A percentile compares a stretch with the other conserved stretches of the same genome.
These are phyloP conservation scores for Romanogobio albipinnatus DNA, from an alignment of 2,113 vertebrate genomes.

Conservation along the genomic window DNA sequence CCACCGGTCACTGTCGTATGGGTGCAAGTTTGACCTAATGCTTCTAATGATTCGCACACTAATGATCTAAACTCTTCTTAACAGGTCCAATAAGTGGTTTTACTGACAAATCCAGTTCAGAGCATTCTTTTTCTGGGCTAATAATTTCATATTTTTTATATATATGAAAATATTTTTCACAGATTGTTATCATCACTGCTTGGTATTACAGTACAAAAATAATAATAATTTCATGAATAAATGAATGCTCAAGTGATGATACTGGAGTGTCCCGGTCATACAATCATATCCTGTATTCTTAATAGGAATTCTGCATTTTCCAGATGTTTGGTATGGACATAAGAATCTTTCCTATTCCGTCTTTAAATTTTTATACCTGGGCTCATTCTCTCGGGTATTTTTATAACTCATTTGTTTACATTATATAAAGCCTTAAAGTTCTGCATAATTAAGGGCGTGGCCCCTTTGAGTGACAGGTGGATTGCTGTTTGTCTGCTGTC, in stretches of 20 bases:
- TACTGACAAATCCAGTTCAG: not conserved
- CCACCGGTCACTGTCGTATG: conserved; percentile 55
- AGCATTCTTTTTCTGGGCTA: too few species aligned
- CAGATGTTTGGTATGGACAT: conserved; percentile 34
- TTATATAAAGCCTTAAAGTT: too few species aligned
- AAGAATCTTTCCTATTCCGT: conserved; percentile 39
- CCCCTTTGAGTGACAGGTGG: too few species aligned
- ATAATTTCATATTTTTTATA: not conserved
- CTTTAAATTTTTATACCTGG: conserved; percentile 46
- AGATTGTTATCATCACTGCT: not conserved
- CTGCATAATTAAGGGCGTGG: too few species aligned
- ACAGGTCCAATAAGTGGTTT: not conserved
- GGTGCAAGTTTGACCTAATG: conserved; percentile 55
- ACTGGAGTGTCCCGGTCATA: conserved; percentile 2
- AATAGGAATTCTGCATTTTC: conserved; percentile 35
- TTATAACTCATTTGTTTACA: too few species aligned
- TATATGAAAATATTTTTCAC: too few species aligned
- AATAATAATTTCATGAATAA: not conserved
- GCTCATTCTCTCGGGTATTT: conserved; percentile 39
- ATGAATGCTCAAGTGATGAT: not conserved
- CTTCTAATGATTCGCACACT: conserved; percentile 20
- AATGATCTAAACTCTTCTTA: not conserved
- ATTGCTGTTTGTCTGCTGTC: too few species aligned
- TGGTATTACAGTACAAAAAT: not conserved
- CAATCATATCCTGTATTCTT: not conserved